These are phyloP conservation scores for Megamerina dolium DNA, from an alignment of 2,888 invertebrate genomes.

Conservation along the genomic window DNA sequence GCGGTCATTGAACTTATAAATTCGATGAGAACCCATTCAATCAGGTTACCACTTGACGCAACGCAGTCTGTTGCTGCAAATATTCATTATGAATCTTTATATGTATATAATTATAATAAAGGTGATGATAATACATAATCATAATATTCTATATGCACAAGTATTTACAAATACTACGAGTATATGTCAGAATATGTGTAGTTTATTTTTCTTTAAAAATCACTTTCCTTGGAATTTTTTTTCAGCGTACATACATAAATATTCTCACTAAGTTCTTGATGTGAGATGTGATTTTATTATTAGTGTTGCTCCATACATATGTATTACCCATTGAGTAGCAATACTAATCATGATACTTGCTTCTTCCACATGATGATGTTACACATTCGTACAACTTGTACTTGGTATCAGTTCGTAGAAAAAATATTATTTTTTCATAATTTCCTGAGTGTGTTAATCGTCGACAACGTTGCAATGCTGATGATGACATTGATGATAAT, in stretches of 20 bases:
- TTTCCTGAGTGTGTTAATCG: slow-evolving; percentile 46
- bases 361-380: not conserved
- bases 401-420: slow-evolving; percentile 47
- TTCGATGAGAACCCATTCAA: too few species aligned
- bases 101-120: too few species aligned
- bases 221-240: slow-evolving; percentile 4
- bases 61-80: slow-evolving; percentile 29
- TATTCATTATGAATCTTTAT: too few species aligned
- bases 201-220: slow-evolving; percentile 3
- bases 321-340: too few species aligned
- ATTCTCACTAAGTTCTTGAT: not conserved
- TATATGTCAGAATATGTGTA: too few species aligned
- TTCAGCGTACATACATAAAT: not conserved
- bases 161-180: too few species aligned
- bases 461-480: slow-evolving; percentile 16
- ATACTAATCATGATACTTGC: not conserved
- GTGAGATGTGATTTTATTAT: too few species aligned
- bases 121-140: too few species aligned
- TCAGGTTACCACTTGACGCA: slow-evolving; percentile 41
- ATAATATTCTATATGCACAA: too few species aligned
- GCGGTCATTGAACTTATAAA: too few species aligned
- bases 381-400: slow-evolving; percentile 42
- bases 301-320: too few species aligned
- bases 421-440: slow-evolving; percentile 44
- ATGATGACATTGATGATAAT: not conserved